Evolutionary conservation across 1,140 invertebrate genomes (phyloP), one percentile per base, ranked within the genome.

Genomic region (Colletes gigas): DNA sequence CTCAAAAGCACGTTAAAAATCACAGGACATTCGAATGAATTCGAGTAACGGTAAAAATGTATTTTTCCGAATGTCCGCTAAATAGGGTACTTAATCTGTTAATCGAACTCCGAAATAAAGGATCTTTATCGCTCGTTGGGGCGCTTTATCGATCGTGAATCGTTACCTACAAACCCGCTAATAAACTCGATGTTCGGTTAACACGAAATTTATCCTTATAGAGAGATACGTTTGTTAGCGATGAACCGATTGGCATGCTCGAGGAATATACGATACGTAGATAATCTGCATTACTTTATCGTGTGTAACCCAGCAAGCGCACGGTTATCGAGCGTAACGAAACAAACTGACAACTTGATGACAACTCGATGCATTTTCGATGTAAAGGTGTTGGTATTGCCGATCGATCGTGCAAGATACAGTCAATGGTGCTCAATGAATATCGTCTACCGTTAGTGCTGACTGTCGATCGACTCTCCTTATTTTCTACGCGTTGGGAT

Each of bases 321-420:
- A 81, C 70, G 63, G 62, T 83, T 73, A 87, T 86, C 30, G 76
- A 86, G 30, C 72, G 70, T 74, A 86, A 86, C 57, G 57, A 63
- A 76, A 67, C 68, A 55, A 52, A 39, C 59, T 47, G 68, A 80
- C 74, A 60, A 72, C 50, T 75, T 52, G 67, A 85, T 79, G 19
- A 57, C 17, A 60, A 82, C 75, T 62, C 55, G 21, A 59, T 81
- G 76, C 79, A 73, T 57, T 76, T 75, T 60, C 69, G 15, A 75
- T 14, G 57, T 55, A 78, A 68, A 79, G 66, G 70, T 30, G 44
- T 69, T 63, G 62, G 6, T 21, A 30, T 59, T 55, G 14, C 39
- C 30, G 78, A 80, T 75, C 70, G 81, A 80, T 83, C 71, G 66
- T 8, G 21, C 15, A n/a, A 30, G 55, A 73, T 68, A 39, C 21